Conservation (phyloP, 1,140 invertebrate species). For the Dolichoris vasculosae region DNA sequence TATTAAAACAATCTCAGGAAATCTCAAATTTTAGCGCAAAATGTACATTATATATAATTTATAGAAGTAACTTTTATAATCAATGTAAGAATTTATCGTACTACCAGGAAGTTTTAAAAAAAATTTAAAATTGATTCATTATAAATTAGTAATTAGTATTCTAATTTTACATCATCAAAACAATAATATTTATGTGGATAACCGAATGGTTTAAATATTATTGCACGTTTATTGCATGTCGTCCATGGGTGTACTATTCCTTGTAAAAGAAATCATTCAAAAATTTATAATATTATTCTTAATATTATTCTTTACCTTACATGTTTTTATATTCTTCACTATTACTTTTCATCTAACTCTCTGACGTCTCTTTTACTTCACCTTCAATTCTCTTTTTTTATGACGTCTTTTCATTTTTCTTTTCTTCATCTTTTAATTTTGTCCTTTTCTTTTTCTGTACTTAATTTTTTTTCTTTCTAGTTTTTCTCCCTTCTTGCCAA, state of each 20-base stretch:
- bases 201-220: background rate
- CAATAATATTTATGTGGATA: background rate
- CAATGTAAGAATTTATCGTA: too few species aligned
- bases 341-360: background rate
- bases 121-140: too few species aligned
- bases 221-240: background rate
- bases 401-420: background rate
- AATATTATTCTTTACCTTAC: background rate
- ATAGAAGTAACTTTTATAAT: too few species aligned
- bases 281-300: background rate
- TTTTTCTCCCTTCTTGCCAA: background rate
- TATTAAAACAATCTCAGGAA: background rate
- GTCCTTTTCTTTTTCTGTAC: background rate
- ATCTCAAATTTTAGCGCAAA: background rate
- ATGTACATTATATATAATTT: too few species aligned
- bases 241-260: background rate
- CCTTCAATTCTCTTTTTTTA: constrained; percentile 14
- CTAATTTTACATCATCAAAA: background rate
- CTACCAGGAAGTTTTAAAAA: too few species aligned
- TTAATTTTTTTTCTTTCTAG: background rate
- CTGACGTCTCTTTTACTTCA: constrained; percentile 19
- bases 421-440: constrained; percentile 27
- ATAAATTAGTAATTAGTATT: background rate
- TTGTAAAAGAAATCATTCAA: background rate
- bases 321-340: constrained; percentile 9